Evolutionary conservation across 2,113 vertebrate genomes (phyloP).

Genomic region (Entosphenus tridentatus): DNA sequence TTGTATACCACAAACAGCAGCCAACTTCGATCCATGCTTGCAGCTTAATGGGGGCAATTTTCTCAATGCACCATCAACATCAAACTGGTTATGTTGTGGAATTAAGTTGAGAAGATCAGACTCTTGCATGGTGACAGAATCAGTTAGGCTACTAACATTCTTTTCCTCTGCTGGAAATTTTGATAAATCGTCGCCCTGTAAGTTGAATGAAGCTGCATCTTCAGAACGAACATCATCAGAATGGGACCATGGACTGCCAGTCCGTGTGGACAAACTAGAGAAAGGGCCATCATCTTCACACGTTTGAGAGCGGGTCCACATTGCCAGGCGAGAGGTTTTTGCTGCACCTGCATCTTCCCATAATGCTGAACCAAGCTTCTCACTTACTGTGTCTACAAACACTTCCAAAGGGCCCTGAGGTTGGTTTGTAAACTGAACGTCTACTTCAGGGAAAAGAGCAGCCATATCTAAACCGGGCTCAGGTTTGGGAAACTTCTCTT

Average conservation of each 20-base stretch:
- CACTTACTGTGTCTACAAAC: neutral
- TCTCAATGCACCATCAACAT: conserved; percentile 34
- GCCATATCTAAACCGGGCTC: neutral
- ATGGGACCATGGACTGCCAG: conserved; percentile 97
- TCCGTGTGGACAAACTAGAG: conserved; percentile 96
- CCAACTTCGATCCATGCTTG: conserved; percentile 80
- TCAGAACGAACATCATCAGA: conserved; percentile 95
- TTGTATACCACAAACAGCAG: conserved; percentile 89
- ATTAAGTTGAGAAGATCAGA: conserved; percentile 77
- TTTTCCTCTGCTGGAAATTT: conserved; percentile 54
- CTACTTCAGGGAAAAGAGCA: neutral
- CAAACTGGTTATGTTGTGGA: conserved; percentile 46
- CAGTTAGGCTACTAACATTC: conserved; percentile 52
- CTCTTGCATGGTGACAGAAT: conserved; percentile 59
- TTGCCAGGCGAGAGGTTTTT: conserved; percentile 95
- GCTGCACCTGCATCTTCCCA: conserved; percentile 63
- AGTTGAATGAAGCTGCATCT: conserved; percentile 47
- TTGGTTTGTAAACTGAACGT: neutral
- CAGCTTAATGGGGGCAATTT: conserved; percentile 43
- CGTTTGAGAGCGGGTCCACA: conserved; percentile 99
- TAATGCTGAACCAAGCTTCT: conserved; percentile 3
- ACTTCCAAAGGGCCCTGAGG: neutral
- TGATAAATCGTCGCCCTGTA: conserved; percentile 50
- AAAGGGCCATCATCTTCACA: conserved; percentile 99
- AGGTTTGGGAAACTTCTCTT: neutral